Conservation (phyloP, 2,797 vertebrate species). For the Ispidina picta region DNA sequence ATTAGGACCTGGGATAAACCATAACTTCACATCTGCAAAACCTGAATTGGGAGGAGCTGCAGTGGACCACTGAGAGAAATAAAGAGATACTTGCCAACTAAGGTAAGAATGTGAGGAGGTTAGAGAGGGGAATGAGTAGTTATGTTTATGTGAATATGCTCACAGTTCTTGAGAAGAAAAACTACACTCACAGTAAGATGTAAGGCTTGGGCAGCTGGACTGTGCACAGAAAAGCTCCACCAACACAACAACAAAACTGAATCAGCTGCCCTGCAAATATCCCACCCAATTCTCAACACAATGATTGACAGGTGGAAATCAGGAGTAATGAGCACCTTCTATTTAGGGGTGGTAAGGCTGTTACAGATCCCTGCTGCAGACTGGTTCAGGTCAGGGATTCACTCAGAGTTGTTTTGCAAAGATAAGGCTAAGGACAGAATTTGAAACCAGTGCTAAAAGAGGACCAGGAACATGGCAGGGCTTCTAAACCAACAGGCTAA, state of each 20-base stretch:
- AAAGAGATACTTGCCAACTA: fast-evolving
- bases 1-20: background rate
- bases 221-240: background rate
- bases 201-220: background rate
- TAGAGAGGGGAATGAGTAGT: background rate
- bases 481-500: background rate
- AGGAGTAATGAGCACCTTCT: background rate
- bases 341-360: background rate
- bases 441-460: background rate
- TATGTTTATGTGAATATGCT: background rate
- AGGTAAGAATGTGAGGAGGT: background rate
- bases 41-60: background rate
- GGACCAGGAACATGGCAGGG: background rate
- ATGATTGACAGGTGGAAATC: fast-evolving
- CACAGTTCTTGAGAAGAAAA: background rate
- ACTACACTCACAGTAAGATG: background rate
- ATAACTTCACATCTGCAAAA: background rate
- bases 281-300: background rate
- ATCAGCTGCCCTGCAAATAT: background rate
- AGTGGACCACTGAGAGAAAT: background rate
- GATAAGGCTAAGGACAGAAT: background rate
- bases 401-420: background rate
- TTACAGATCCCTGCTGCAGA: background rate
- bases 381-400: background rate
- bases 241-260: background rate